Evolutionary conservation across 2,113 vertebrate species (phyloP).

Genomic region (Channa maculata): DNA sequence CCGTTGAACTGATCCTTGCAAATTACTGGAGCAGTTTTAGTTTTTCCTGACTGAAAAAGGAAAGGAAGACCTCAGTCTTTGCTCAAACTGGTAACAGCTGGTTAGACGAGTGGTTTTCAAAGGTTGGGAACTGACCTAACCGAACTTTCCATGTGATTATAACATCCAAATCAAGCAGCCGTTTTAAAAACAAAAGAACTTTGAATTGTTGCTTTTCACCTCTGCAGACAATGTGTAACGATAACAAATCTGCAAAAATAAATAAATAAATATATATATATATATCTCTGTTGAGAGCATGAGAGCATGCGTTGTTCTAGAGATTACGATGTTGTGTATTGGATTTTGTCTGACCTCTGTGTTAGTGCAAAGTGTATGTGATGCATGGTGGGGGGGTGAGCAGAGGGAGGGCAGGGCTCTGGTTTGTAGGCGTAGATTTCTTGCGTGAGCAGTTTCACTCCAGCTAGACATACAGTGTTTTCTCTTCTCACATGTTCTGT

Average conservation of each 20-base stretch:
- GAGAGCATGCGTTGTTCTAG: conserved; percentile 82
- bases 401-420: conserved; percentile 65
- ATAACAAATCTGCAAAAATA: conserved; percentile 72
- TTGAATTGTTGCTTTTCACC: conserved; percentile 1
- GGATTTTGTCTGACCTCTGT: conserved; percentile 78
- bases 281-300: conserved; percentile 56
- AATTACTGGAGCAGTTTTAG: too few species aligned
- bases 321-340: conserved; percentile 76
- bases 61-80: too few species aligned
- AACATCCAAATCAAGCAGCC: conserved; percentile 30
- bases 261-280: conserved; percentile 1
- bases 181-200: not conserved
- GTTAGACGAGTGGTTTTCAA: not conserved
- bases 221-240: conserved; percentile 64
- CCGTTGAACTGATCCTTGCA: too few species aligned
- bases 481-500: conserved; percentile 55
- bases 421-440: conserved; percentile 71
- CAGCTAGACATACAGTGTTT: conserved; percentile 30
- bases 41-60: too few species aligned
- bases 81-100: too few species aligned
- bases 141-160: conserved; percentile 18
- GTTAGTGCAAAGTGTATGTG: conserved; percentile 76
- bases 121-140: conserved; percentile 39
- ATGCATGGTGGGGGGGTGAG: conserved; percentile 74
- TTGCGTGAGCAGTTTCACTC: conserved; percentile 62